Evolutionary conservation across 2,888 invertebrate genomes (phyloP), one percentile per base, ranked within the genome.

Genomic region (Helicoverpa assulta): DNA sequence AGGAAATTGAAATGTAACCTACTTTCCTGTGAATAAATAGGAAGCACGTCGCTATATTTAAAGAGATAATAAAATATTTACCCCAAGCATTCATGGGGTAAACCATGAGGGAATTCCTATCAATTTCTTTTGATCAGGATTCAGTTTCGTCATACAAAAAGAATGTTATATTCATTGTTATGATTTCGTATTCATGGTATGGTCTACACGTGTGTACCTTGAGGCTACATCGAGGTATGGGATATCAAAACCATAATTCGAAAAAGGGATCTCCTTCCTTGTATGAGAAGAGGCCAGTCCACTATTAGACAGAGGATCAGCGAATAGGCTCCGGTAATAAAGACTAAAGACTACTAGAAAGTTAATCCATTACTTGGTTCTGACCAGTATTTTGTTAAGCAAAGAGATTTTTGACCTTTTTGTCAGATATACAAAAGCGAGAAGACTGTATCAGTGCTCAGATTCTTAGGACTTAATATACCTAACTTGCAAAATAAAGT

Each of bases 91-190:
- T 55, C 18, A 65, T 51, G 14, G 52, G 56, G 58, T 65, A 56
- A 73, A 70, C 70, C 81, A 71, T 47, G 8, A 57, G 81, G 81
- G 80, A 81, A 73, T 81, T 81, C 73, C 67, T 73, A 79, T 79
- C 73, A 73, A 81, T 82, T 81, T 55, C 76, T 79, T 78, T 82
- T 81, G 82, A 81, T 79, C 81, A 68, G 57, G 26, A 82, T 72
- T 69, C 79, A 67, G 56, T 79, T 76, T 76, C 67, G 54, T 65
- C 58, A 51, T 63, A 67, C 61, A 70, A 80, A 78, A 69, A 62
- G 43, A 67, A 75, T 64, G 51, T 68, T 62, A 71, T 62, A 71
- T 78, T 69, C 50, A 75, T 78, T 75, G 78, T 75, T 78, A 68
- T 55, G 64, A 77, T 77, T 80, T 56, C 53, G 58, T 62, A 73